Conservation (phyloP, 2,888 invertebrate genomes). For the Drosophila testacea region DNA sequence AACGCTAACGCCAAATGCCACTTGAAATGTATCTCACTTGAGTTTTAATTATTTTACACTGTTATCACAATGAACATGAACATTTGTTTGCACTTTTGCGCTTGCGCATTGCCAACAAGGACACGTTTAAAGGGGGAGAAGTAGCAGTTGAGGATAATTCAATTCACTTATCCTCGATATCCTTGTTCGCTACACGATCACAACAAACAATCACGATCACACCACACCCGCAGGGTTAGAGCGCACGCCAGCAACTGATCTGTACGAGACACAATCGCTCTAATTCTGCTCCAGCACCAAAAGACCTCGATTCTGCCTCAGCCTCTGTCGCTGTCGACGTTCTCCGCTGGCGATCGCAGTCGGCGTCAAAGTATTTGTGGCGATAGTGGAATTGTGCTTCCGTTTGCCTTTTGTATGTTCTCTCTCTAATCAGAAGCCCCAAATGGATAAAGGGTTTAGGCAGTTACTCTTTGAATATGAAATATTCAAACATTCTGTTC, state of each 20-base stretch:
- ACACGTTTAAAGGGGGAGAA: constrained; percentile 13
- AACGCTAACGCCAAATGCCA: constrained; percentile 31
- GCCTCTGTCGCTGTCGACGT: neutral
- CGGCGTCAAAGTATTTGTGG: constrained; percentile 33
- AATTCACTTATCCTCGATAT: constrained; percentile 26
- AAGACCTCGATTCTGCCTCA: constrained; percentile 40
- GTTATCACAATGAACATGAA: constrained; percentile 27
- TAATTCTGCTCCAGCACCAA: constrained; percentile 67
- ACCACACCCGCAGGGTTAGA: constrained; percentile 83
- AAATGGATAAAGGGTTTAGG: constrained; percentile 52
- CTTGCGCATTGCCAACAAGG: constrained; percentile 67
- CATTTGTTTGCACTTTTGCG: constrained; percentile 61
- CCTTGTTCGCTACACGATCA: constrained; percentile 15
- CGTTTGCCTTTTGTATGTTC: constrained; percentile 32
- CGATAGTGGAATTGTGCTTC: constrained; percentile 55
- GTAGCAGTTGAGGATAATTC: constrained; percentile 5
- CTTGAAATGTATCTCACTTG: constrained; percentile 62
- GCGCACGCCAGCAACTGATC: constrained; percentile 84
- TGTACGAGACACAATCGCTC: constrained; percentile 68
- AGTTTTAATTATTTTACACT: constrained; percentile 69
- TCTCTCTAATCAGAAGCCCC: constrained; percentile 57
- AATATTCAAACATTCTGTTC: neutral
- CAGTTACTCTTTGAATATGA: constrained; percentile 14
- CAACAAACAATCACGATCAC: constrained; percentile 49
- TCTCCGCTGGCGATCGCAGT: constrained; percentile 15